These are phyloP conservation scores for Numida meleagris DNA, from an alignment of 2,113 vertebrate genomes.

Conservation along the genomic window DNA sequence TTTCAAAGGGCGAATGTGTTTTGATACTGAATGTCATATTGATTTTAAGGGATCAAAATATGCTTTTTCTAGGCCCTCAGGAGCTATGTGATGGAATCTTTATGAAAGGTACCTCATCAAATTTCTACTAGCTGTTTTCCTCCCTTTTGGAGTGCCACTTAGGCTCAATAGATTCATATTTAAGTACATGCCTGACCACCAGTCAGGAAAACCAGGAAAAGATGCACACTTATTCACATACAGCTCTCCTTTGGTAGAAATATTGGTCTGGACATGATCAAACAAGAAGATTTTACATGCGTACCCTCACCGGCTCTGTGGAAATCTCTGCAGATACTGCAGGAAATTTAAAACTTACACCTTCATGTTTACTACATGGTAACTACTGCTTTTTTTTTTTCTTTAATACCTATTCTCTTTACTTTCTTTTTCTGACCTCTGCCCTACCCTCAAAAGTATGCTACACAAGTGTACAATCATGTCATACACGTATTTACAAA, in stretches of 20 bases:
- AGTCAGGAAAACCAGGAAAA: background rate
- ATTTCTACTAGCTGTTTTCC: background rate
- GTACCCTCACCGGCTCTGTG: accelerated
- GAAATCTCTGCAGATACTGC: background rate
- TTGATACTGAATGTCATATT: background rate
- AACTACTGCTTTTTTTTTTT: background rate
- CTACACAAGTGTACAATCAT: background rate
- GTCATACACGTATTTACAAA: background rate
- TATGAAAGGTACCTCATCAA: background rate
- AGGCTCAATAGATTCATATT: background rate
- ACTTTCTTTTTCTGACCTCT: background rate
- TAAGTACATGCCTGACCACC: background rate
- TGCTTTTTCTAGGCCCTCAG: background rate
- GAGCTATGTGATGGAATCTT: background rate
- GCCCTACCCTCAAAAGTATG: background rate
- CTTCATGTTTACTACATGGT: background rate
- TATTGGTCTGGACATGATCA: background rate
- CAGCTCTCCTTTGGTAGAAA: background rate
- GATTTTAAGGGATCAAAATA: constrained; percentile 27
- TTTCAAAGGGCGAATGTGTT: background rate
- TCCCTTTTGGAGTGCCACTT: background rate
- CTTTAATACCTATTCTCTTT: background rate
- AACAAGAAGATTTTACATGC: background rate
- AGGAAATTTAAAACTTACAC: background rate
- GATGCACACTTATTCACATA: background rate